These are phyloP conservation scores for Galerucella pusilla DNA, from an alignment of 2,888 invertebrate species.

Conservation along the genomic window DNA sequence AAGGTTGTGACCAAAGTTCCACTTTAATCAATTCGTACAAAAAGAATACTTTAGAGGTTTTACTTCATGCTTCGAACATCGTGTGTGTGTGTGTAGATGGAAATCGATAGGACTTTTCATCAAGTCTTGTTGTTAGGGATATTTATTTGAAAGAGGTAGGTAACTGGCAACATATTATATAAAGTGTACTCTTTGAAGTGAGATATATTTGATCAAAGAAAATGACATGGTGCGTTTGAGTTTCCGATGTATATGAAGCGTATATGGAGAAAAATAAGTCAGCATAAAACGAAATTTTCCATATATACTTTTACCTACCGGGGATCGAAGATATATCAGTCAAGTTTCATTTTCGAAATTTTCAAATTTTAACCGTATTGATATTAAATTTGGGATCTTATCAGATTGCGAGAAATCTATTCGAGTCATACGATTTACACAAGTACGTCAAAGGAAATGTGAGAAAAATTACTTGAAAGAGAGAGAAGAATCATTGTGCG, in stretches of 20 bases:
- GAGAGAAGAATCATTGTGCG: too few relatives aligned
- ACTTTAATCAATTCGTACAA: too few relatives aligned
- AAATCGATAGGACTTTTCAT: conserved; percentile 41
- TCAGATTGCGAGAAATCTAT: too few relatives aligned
- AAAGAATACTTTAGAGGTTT: not conserved
- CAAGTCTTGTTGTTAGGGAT: conserved; percentile 45
- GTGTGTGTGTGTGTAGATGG: not conserved
- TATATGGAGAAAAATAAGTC: conserved; percentile 27
- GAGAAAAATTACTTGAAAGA: too few relatives aligned
- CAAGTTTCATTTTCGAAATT: too few relatives aligned
- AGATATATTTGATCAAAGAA: conserved; percentile 52
- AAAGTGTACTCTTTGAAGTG: conserved; percentile 48
- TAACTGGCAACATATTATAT: conserved; percentile 43
- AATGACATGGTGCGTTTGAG: conserved; percentile 48
- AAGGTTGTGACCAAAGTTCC: not conserved
- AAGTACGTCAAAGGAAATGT: too few relatives aligned
- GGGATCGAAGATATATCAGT: not conserved
- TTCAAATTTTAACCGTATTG: too few relatives aligned
- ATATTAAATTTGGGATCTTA: too few relatives aligned
- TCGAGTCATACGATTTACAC: too few relatives aligned
- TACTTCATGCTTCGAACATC: not conserved
- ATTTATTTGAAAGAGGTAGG: conserved; percentile 40
- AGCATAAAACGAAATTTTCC: not conserved
- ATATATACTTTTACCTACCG: conserved; percentile 5
- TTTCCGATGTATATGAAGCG: conserved; percentile 34